phyloP scores from a whole-genome alignment of 1,140 invertebrate genomes.

The Drosophila mauritiana region DNA sequence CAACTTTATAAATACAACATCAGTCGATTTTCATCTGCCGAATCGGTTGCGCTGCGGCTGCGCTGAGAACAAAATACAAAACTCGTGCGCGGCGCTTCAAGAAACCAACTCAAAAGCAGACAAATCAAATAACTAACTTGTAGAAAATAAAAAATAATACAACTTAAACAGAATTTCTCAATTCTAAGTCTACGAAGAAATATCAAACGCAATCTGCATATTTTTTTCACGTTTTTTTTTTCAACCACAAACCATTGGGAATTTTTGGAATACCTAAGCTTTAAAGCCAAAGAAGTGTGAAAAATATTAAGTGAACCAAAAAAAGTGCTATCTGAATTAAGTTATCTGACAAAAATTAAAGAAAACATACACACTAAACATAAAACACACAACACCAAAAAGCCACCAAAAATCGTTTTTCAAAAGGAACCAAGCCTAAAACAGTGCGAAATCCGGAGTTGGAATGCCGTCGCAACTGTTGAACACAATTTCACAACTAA shows the following conservation, averaged over 20 bases:
- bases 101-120: constrained; percentile 18
- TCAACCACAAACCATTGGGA: constrained; percentile 6
- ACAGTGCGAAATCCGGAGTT: constrained; percentile 15
- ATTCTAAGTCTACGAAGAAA: constrained; percentile 18
- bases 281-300: constrained; percentile 46
- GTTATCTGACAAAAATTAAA: constrained; percentile 24
- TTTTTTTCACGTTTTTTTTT: constrained; percentile 49
- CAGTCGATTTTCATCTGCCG: constrained; percentile 71
- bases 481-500: constrained; percentile 13
- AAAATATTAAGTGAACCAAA: constrained; percentile 15
- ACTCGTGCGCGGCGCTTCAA: constrained; percentile 66
- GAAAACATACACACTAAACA: constrained; percentile 13
- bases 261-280: constrained; percentile 27
- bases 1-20: constrained; percentile 81
- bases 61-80: constrained; percentile 62
- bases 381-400: constrained; percentile 21
- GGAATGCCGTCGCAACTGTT: constrained; percentile 52
- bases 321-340: constrained; percentile 37
- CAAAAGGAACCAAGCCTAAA: not conserved
- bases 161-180: constrained; percentile 8
- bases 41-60: constrained; percentile 72
- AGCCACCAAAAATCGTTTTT: constrained; percentile 5
- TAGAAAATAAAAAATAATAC: not conserved
- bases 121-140: constrained; percentile 4
- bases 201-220: constrained; percentile 14